Base-by-base conservation (phyloP, 2,888 invertebrate species). In the Troides helena region DNA sequence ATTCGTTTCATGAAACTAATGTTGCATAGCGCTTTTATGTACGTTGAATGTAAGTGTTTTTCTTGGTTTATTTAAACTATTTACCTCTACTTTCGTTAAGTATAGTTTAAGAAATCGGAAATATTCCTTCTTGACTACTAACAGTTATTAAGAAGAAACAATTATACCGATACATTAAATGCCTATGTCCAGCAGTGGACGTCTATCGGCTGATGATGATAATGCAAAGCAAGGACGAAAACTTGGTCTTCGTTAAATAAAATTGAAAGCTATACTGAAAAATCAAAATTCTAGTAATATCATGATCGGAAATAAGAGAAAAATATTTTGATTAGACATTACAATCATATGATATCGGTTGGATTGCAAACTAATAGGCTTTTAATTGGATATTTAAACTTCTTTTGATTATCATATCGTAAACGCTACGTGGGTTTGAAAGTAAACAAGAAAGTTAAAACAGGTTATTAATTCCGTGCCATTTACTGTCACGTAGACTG, bases 401-500 rank as follows among this genome's bases (percentile, higher is more conserved):
- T 63, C 75, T 73, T 66, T 70, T 60, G 67, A 53, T n/a, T 64
- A 65, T 70, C 71, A 72, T 63, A 77, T 78, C 82, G 81, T 81
- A 82, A 80, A 77, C 79, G 80, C 81, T 79, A 80, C 78, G 80
- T 78, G 76, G 76, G 81, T 82, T 80, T 77, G 79, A 80, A 84
- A 84, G 81, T 82, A 80, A 81, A 81, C 83, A 85, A 84, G 84
- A 85, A 86, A 88, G 75, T 88, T 88, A 83, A 77, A 79, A 74
- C 74, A 83, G 83, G 81, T 3, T 80, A 83, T 90, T 89, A 87
- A 84, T 90, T 89, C 85, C 87, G 81, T 80, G 72, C 89, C 89
- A 90, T 92, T 92, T 88, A 86, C 83, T 78, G 78, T 79, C 90
- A 90, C 92, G 91, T 91, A 92, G 86, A 78, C 81, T 86, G 90